Evolutionary conservation across 2,888 invertebrate species (phyloP).

Genomic region (Lepeophtheirus nordmannii): DNA sequence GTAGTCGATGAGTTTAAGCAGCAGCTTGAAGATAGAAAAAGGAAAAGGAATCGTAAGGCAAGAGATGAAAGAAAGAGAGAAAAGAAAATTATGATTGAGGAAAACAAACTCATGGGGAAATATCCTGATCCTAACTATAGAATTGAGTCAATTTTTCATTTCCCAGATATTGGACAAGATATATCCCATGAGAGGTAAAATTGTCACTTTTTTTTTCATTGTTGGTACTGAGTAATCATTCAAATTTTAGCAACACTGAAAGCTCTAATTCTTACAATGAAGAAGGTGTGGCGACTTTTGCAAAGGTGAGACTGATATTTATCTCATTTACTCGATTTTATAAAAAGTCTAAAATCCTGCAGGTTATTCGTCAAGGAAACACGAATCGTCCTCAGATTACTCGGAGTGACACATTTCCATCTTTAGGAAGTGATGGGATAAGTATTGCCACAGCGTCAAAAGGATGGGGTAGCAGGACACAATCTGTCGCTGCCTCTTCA

Average conservation of each 20-base stretch:
- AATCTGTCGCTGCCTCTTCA: not conserved
- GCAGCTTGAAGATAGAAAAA: constrained; percentile 51
- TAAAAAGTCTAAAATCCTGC: no score
- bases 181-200: not conserved
- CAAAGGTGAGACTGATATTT: not conserved
- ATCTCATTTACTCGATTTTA: not conserved
- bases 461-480: not conserved
- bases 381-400: not conserved
- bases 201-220: not conserved
- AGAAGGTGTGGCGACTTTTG: constrained; percentile 3
- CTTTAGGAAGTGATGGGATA: no score
- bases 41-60: constrained; percentile 50
- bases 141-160: constrained; percentile 48
- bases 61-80: constrained; percentile 65
- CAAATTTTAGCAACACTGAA: no score
- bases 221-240: not conserved
- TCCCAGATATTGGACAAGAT: constrained; percentile 37
- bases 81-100: constrained; percentile 54
- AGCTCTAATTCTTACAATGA: not conserved
- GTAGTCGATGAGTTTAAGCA: constrained; percentile 49
- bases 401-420: not conserved
- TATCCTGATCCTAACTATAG: constrained; percentile 44
- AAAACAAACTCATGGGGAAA: constrained; percentile 54
- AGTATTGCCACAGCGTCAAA: no score
- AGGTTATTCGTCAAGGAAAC: not conserved